Base-by-base conservation (phyloP, 2,113 vertebrate species). In the Phalacrocorax carbo region DNA sequence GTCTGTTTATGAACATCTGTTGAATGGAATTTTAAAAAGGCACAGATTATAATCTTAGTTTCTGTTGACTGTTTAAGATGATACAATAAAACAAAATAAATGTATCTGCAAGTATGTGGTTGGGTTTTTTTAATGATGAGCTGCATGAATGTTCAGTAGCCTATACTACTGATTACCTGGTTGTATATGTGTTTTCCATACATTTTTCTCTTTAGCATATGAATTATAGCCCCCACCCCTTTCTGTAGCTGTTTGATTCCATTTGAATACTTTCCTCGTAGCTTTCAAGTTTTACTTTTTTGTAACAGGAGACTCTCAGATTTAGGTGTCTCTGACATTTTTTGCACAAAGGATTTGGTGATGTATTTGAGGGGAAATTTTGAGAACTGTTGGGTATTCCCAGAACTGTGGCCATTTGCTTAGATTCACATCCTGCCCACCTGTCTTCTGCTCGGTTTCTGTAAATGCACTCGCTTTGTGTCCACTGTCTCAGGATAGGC, bases 21-120 rank as follows among this genome's bases (percentile, higher is more conserved):
- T 97, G 94, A 97, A 93, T 96, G 89, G 94, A 96, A 93, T 96
- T 94, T 91, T 95, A 10, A 93, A 94, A 91, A 96, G 94, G 86
- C 94, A 69, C 34, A 87, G 91, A 95, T 96, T 96, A 94, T 95
- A 88, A 96, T 95, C 94, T 85, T 29, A 72, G 82, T 96, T 97
- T 95, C 71, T 97, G 62, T 58, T 88, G 66, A n/a, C 90, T 93
- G 51, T 76, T 89, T 48, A 54, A 62, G 26, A 62, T 81, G 62
- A 60, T 72, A 76, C 88, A 93, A 77, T 61, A 85, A 90, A 95
- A 54, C 27, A 60, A 87, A 95, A 58, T 32, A 60, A 87, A 57
- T 87, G 51, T 69, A 65, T 73, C 68, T 87, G 32, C 72, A 57
- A 82, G 81, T 49, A 36, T 3, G 16, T 29, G 44, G 26, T 38